A percentile compares a stretch with the other conserved stretches of the same genome.
Evolutionary conservation across 2,797 vertebrate species (phyloP).

Genomic region (Eulemur albifrons): DNA sequence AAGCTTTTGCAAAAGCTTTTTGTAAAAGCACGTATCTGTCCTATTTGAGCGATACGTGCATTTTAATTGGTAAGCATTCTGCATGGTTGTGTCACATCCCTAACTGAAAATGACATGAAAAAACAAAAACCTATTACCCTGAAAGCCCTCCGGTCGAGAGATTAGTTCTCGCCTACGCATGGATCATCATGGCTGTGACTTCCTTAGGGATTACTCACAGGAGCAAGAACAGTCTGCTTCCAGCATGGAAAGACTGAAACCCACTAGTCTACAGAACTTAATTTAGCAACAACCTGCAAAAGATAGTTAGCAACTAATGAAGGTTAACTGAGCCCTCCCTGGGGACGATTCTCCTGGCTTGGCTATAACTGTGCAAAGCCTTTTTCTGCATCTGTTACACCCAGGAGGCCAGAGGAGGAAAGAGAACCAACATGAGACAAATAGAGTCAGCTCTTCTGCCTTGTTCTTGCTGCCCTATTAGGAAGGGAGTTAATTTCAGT

Average conservation of each 20-base stretch:
- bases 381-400: constrained; percentile 41
- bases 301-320: constrained; percentile 50
- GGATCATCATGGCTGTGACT: neutral
- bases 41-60: neutral
- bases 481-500: neutral
- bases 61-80: constrained; percentile 12
- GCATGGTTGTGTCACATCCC: neutral
- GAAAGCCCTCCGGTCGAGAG: neutral
- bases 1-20: neutral
- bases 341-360: constrained; percentile 24
- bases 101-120: constrained; percentile 26
- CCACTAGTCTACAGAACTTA: constrained; percentile 39
- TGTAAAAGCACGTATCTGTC: neutral
- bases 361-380: neutral
- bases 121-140: neutral
- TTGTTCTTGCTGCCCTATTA: constrained; percentile 42
- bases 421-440: neutral
- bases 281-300: constrained; percentile 72
- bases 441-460: neutral
- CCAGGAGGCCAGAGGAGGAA: neutral
- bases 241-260: constrained; percentile 43
- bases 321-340: constrained; percentile 57
- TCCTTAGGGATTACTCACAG: constrained; percentile 68
- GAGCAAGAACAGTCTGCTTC: constrained; percentile 36
- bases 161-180: neutral